Evolutionary conservation across 2,888 invertebrate genomes (phyloP), one percentile per base, ranked within the genome.

Genomic region (Chrysolina oricalcia): DNA sequence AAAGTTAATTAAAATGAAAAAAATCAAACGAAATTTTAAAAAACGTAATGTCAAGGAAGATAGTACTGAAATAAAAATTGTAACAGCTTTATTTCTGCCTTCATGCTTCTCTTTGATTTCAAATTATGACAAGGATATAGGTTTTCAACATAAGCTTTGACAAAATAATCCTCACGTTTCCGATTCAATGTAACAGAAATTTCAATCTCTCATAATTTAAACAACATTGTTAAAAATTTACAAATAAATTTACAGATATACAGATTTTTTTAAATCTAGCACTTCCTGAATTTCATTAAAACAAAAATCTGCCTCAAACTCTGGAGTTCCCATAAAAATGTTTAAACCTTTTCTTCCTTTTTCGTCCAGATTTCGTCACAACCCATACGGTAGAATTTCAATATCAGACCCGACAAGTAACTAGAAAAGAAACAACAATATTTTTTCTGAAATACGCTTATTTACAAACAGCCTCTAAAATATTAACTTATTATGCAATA

Each of bases 401-500:
- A 27, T 27, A 59, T 59, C 59, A 59, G 23, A 59, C 35, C 59
- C 35, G 59, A 59, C 35, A 35, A 59, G 35, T n/a, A 59, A 59
- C 59, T 21, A 21, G 19, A 75, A 71, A 66, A 59, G 72, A 69
- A 73, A 66, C 41, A 69, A 64, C 62, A 21, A 19, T 65, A 8
- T 19, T 65, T 21, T 48, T 35, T 75, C 70, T 72, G 75, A 66
- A 75, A 72, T 67, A 69, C 70, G 56, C 75, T 56, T 69, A 71
- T 72, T 59, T 73, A 74, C 72, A 74, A 72, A 73, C 77, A 74
- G 73, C 75, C 66, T 75, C 72, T 68, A 53, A 75, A 59, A 48
- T 48, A 59, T 85, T 84, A 87, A 82, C 84, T 86, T 78, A 87
- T 75, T 73, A 82, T 83, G 82, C 87, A 87, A 81, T 86, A 87